Percentiles rank a stretch among this genome's conserved stretches.
phyloP scores from a whole-genome alignment of 2,888 invertebrate species.

The Parelbella ahira region DNA sequence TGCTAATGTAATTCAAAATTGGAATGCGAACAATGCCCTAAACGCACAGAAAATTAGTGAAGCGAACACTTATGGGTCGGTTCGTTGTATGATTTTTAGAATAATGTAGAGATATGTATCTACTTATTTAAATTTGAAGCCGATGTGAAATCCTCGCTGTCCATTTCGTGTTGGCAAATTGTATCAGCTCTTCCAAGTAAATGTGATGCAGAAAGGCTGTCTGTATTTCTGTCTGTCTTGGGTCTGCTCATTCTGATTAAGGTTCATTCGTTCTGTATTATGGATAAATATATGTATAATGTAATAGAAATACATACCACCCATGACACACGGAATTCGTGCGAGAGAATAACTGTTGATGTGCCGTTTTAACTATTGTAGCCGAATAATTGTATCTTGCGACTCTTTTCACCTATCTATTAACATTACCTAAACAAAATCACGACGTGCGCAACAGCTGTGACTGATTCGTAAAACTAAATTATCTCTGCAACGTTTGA shows the following conservation, averaged over 20 bases:
- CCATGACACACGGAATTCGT: constrained; percentile 30
- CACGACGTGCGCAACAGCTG: too few relatives aligned
- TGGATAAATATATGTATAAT: too few relatives aligned
- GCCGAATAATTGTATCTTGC: constrained; percentile 7
- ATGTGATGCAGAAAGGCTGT: constrained; percentile 15
- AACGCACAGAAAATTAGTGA: neutral
- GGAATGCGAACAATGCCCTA: neutral
- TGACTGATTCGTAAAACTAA: too few relatives aligned
- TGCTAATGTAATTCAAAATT: neutral
- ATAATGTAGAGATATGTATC: constrained; percentile 25
- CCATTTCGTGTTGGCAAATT: constrained; percentile 55
- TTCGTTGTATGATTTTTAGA: constrained; percentile 35
- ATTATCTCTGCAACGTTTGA: too few relatives aligned
- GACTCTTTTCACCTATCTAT: constrained; percentile 3
- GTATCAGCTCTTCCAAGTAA: constrained; percentile 22
- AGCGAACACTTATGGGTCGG: too few relatives aligned
- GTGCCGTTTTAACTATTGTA: constrained; percentile 11
- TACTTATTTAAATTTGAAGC: constrained; percentile 23
- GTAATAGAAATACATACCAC: too few relatives aligned
- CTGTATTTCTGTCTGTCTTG: constrained; percentile 19
- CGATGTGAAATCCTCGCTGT: constrained; percentile 35
- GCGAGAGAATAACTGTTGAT: constrained; percentile 37
- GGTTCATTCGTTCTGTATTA: too few relatives aligned
- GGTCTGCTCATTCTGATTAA: constrained; percentile 10
- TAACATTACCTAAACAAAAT: constrained; percentile 3